Base-by-base conservation (phyloP, 2,888 invertebrate species). In the Caenorhabditis sp. region DNA sequence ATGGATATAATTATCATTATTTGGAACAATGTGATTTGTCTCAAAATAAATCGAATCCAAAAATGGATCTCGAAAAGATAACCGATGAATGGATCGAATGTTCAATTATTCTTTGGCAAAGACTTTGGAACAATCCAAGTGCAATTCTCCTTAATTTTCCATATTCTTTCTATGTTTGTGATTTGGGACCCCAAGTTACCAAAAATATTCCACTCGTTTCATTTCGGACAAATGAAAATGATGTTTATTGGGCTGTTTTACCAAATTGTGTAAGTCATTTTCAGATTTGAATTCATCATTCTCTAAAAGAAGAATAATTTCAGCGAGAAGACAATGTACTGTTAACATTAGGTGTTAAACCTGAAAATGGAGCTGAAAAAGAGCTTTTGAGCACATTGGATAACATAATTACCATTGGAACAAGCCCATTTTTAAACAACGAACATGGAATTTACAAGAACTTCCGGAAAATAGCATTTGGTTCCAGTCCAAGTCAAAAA, bases 161-260 rank as follows among this genome's bases (percentile, higher is more conserved):
- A 1, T 66, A 63, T 27, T 65, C 66, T 1, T 54, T 70, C n/a
- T 70, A 70, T 27, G 70, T 70, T 12, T 70, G 70, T 59, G 70
- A 70, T 50, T 63, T 64, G 25, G 70, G 65, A n/a, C 65, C 65
- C 20, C 25, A 54, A 7, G 50, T 59, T 25, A 52, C 63, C 20
- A 50, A 62, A 12, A 58, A 36, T 36, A 65, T 70, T 21, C 65
- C 64, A 20, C 14, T 70, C 38, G 56, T 27, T 52, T 65, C 64
- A 1, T 62, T 70, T 49, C 64, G 64, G 4, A 20, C 10, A 7
- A 65, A 70, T 12, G 61, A 65, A 53, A 53, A 65, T 31, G 64
- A 62, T 27, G 59, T 61, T 25, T 66, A 66, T 21, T 70, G 66
- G 66, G 70, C 63, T 0, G 10, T 70, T 2, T 59, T 66, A 25